A percentile compares a stretch with the other conserved stretches of the same genome.
Conservation (phyloP, 2,797 vertebrate genomes). For the Anniella stebbinsi region DNA sequence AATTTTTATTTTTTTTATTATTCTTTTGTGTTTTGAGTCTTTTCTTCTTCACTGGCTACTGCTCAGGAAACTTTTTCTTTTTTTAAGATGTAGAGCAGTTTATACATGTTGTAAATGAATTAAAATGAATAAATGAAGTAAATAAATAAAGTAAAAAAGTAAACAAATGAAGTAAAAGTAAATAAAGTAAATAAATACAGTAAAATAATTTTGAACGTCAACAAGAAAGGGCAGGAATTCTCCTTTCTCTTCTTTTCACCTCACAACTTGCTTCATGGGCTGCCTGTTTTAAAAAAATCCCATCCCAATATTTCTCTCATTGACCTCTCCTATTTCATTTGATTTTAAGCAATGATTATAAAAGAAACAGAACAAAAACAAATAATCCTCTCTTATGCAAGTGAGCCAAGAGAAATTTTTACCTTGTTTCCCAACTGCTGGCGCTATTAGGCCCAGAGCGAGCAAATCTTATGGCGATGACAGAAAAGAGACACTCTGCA, state of each 20-base stretch:
- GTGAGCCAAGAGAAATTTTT: conserved; percentile 56
- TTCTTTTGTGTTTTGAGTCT: too few species aligned
- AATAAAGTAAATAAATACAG: too few species aligned
- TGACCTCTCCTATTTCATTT: not conserved
- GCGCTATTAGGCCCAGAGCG: conserved; percentile 60
- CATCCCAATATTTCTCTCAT: not conserved
- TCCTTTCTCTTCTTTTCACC: not conserved
- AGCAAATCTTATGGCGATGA: conserved; percentile 49
- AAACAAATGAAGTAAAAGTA: too few species aligned
- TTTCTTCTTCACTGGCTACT: too few species aligned
- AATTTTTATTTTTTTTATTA: too few species aligned
- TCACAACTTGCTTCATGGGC: not conserved
- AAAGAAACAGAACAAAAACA: conserved; percentile 48
- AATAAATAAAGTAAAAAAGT: too few species aligned
- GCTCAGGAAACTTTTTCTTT: too few species aligned
- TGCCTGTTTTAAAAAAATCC: not conserved
- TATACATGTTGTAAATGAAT: too few species aligned
- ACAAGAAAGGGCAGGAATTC: not conserved
- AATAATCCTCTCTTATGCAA: conserved; percentile 63
- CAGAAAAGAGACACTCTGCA: conserved; percentile 57
- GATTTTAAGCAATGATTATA: not conserved
- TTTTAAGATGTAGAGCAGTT: too few species aligned
- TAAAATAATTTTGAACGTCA: not conserved
- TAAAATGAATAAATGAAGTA: too few species aligned
- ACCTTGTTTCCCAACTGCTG: conserved; percentile 55